phyloP scores from a whole-genome alignment of 1,140 invertebrate genomes.

The Cydia splendana region DNA sequence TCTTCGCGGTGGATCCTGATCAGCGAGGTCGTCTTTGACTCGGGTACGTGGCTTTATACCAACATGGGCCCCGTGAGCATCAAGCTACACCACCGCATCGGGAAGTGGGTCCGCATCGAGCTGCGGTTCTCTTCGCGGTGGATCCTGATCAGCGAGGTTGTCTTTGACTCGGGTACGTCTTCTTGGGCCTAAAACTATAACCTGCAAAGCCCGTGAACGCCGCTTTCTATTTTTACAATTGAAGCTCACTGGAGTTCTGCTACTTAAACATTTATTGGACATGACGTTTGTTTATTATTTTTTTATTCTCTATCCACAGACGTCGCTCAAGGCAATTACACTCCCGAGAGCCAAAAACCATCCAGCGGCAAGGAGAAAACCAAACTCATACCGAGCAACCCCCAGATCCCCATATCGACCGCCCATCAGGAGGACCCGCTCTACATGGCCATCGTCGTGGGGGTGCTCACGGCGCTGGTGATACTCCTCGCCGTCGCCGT shows the following conservation, averaged over 20 bases:
- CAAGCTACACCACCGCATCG: too few relatives aligned
- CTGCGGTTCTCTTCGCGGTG: too few relatives aligned
- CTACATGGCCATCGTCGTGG: slow-evolving; percentile 91
- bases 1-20: too few relatives aligned
- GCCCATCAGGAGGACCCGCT: slow-evolving; percentile 86
- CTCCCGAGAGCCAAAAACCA: slow-evolving; percentile 80
- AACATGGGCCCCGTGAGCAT: too few relatives aligned
- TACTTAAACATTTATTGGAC: too few relatives aligned
- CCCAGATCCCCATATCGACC: slow-evolving; percentile 82
- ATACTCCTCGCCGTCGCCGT: slow-evolving; percentile 87
- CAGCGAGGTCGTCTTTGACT: too few relatives aligned
- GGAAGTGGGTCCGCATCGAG: too few relatives aligned
- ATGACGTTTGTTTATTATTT: not conserved
- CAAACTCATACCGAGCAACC: slow-evolving; percentile 72
- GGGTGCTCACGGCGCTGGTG: slow-evolving; percentile 88
- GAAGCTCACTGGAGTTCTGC: too few relatives aligned
- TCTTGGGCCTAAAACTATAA: not conserved
- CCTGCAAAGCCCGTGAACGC: not conserved
- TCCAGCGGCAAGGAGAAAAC: slow-evolving; percentile 74
- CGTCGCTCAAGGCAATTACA: slow-evolving; percentile 87
- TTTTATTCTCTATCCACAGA: slow-evolving; percentile 70
- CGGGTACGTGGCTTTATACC: too few relatives aligned
- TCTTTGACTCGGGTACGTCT: too few relatives aligned
- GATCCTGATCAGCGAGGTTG: too few relatives aligned
- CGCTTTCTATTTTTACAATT: not conserved